phyloP scores from a whole-genome alignment of 1,140 invertebrate genomes.

The Neodiprion fabricii region DNA sequence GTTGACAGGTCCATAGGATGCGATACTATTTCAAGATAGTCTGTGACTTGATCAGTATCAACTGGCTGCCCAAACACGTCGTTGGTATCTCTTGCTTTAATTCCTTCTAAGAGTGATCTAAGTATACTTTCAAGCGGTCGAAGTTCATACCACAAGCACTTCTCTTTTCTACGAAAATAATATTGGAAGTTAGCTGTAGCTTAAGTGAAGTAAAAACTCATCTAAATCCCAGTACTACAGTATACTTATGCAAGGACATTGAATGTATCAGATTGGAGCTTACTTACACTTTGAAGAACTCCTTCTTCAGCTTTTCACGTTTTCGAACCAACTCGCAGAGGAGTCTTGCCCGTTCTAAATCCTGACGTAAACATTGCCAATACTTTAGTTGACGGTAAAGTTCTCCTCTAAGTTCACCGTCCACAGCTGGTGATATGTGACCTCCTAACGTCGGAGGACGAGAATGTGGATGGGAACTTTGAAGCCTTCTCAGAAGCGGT shows the following conservation, averaged over 20 bases:
- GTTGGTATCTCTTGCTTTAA: slow-evolving; percentile 81
- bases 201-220: slow-evolving; percentile 28
- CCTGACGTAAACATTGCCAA: slow-evolving; percentile 93
- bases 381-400: slow-evolving; percentile 90
- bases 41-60: slow-evolving; percentile 87
- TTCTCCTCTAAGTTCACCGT: slow-evolving; percentile 66
- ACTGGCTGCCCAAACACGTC: slow-evolving; percentile 95
- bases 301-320: slow-evolving; percentile 92
- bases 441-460: slow-evolving; percentile 52
- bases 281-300: slow-evolving; percentile 77
- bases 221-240: neutral
- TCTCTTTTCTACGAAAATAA: slow-evolving; percentile 68
- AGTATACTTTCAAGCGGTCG: slow-evolving; percentile 83
- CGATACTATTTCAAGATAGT: slow-evolving; percentile 91
- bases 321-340: slow-evolving; percentile 95
- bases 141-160: slow-evolving; percentile 80
- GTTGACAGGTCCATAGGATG: slow-evolving; percentile 96
- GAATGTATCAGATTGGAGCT: neutral
- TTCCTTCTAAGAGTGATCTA: slow-evolving; percentile 74
- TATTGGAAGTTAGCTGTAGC: no score
- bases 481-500: slow-evolving; percentile 86
- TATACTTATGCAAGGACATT: neutral
- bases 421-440: slow-evolving; percentile 55
- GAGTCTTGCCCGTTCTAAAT: slow-evolving; percentile 90
- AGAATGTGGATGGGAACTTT: slow-evolving; percentile 71